These are phyloP conservation scores for Hippocampus barbouri DNA, from an alignment of 2,113 vertebrate genomes.

Conservation along the genomic window DNA sequence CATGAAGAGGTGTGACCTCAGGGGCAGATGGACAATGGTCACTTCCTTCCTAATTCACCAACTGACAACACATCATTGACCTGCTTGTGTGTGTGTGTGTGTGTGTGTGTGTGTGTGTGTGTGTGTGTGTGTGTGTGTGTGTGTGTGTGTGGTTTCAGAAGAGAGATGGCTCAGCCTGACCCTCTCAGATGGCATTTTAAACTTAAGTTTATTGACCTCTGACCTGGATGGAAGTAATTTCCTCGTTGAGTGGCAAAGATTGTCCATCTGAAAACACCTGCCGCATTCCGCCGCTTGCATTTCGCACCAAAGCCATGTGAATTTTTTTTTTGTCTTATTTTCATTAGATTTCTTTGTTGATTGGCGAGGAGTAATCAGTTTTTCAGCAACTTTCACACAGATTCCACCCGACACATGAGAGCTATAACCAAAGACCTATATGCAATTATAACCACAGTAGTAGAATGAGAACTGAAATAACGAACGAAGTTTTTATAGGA, in stretches of 20 bases:
- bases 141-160: neutral
- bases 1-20: conserved; percentile 35
- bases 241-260: neutral
- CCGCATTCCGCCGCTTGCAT: neutral
- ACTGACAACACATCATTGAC: conserved; percentile 29
- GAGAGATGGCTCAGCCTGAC: neutral
- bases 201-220: conserved; percentile 9
- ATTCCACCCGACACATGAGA: no score
- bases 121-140: conserved; percentile 5
- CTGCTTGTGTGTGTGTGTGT: neutral
- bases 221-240: neutral
- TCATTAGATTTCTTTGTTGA: no score
- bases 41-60: conserved; percentile 55
- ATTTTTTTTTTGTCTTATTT: no score
- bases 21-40: conserved; percentile 56
- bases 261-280: conserved; percentile 2
- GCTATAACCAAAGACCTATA: no score
- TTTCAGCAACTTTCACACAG: no score
- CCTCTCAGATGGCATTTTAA: conserved; percentile 3
- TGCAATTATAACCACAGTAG: no score
- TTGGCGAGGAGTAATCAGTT: no score
- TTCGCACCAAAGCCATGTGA: neutral
- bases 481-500: no score
- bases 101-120: neutral
- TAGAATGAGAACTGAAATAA: no score